Evolutionary conservation across 2,113 vertebrate species (phyloP).

Genomic region (Cricetomys ansorgei): DNA sequence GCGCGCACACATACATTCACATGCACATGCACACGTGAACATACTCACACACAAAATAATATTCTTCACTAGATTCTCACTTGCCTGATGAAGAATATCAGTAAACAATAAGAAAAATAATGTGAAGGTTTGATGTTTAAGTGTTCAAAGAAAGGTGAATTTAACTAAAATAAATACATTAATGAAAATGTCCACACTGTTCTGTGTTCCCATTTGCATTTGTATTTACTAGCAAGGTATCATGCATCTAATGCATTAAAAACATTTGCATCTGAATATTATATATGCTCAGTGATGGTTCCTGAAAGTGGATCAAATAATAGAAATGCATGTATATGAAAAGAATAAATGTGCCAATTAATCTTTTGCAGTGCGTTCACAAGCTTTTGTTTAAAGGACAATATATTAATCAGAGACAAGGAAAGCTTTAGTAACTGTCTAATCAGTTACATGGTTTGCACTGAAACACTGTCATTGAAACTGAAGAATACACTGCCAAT

Average conservation of each 20-base stretch:
- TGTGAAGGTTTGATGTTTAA: background rate
- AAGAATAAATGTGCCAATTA: conserved; percentile 13
- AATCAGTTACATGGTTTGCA: conserved; percentile 36
- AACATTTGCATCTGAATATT: background rate
- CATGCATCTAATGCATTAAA: background rate
- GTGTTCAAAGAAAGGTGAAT: background rate
- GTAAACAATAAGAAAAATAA: background rate
- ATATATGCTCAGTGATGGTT: background rate
- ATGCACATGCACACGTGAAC: background rate
- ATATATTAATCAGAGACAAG: conserved; percentile 54
- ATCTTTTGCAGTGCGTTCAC: background rate
- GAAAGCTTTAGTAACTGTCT: background rate
- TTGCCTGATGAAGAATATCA: background rate
- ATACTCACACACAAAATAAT: background rate
- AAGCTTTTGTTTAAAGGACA: conserved; percentile 45
- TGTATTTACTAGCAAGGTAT: background rate
- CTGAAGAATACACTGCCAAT: background rate
- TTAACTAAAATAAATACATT: background rate
- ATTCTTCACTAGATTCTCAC: no score
- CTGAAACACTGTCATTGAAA: conserved; percentile 33
- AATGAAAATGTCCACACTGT: background rate
- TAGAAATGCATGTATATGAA: conserved; percentile 26
- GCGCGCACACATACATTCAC: background rate
- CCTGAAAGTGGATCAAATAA: conserved; percentile 8
- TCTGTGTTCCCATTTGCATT: background rate